Base-by-base conservation (phyloP, 2,888 invertebrate genomes). In the Chrysolina americana region DNA sequence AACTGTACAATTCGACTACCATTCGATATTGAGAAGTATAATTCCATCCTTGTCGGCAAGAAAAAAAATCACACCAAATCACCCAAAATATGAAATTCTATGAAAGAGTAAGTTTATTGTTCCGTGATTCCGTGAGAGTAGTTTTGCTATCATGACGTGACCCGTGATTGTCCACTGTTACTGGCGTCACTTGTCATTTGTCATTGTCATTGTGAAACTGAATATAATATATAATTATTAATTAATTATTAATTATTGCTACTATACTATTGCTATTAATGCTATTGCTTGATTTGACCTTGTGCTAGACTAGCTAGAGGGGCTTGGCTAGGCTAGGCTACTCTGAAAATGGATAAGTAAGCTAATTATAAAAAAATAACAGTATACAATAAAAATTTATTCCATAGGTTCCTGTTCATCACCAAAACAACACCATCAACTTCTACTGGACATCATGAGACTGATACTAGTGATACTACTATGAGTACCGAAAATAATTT, bases 261-360 rank as follows among this genome's bases (percentile, higher is more conserved):
- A 28, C 28, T 28, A 28, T 28, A 44, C 10, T 13, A 44, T 44
- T 44, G 44, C 44, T 44, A 44, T 28, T 28, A 28, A 28, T 28
- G 28, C 44, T 44, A 44, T 44, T 44, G 44, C 44, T 44, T 44
- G 44, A 44, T 13, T 44, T 44, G 44, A 44, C 44, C 13, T 44
- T 44, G 44, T 44, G 44, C 44, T 44, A 44, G 28, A 28, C 28
- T 28, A 28, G 28, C 28, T 28, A 28, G 28, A 28, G 28, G 28
- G 28, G 28, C 28, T 28, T 28, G 28, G 28, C 28, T 17, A 17
- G 48, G 48, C 48, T 48, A 48, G 48, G 53, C 17, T 10, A 17
- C n/a, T 19, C 53, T 53, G 17, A 53, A 53, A 53, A 53, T 53
- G 53, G 53, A 53, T 53, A 53, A n/a, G 53, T 53, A n/a, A 53